Evolutionary conservation across 2,888 invertebrate species (phyloP).

Genomic region (Chalcosyrphus nemorum): DNA sequence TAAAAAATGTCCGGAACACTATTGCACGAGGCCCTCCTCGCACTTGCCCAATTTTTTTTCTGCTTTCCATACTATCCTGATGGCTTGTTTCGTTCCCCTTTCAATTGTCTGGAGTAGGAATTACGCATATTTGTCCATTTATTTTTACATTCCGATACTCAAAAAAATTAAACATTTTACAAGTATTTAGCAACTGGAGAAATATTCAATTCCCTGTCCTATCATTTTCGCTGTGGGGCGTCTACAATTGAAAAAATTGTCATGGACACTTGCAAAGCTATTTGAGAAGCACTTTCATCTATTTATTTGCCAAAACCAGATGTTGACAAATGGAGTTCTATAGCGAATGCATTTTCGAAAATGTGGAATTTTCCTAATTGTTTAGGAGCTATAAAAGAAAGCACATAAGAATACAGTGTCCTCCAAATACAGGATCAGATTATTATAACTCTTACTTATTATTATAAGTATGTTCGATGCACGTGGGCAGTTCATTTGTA

Average conservation of each 20-base stretch:
- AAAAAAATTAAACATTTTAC: constrained; percentile 5
- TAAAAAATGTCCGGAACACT: no score
- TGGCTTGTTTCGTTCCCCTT: no score
- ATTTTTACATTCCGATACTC: no score
- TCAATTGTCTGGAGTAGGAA: no score
- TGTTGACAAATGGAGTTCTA: constrained; percentile 32
- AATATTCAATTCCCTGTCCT: no score
- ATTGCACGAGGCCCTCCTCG: no score
- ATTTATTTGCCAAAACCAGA: constrained; percentile 43
- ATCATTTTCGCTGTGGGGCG: constrained; percentile 28
- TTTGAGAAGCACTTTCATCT: constrained; percentile 31
- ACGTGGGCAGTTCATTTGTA: constrained; percentile 44
- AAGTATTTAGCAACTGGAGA: constrained; percentile 33
- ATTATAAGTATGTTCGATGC: constrained; percentile 37
- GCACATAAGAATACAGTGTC: constrained; percentile 45
- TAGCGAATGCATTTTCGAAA: constrained; percentile 11
- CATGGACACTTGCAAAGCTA: constrained; percentile 45
- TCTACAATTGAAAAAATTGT: constrained; percentile 33
- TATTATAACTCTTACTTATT: constrained; percentile 21
- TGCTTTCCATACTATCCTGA: no score
- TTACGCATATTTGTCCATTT: no score
- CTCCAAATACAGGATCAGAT: constrained; percentile 21
- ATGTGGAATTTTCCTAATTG: constrained; percentile 32
- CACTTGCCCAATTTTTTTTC: no score
- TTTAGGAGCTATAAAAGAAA: constrained; percentile 29